A percentile compares a stretch with the other conserved stretches of the same genome.
Evolutionary conservation across 1,140 invertebrate species (phyloP).

Genomic region (Anastrepha obliqua): DNA sequence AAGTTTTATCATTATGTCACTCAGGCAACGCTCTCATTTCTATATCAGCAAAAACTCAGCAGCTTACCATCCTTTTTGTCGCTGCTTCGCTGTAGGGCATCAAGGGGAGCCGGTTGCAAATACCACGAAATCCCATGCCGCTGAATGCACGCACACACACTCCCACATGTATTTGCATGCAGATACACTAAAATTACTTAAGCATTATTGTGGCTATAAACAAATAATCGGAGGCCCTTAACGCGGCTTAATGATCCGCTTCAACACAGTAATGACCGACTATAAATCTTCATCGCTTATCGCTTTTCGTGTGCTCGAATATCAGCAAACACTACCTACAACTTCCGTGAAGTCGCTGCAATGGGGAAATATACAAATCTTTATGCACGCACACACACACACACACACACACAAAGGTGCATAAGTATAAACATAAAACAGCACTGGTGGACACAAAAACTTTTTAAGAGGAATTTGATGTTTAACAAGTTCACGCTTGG

Average conservation of each 20-base stretch:
- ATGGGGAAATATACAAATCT: no score
- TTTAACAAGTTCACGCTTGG: no score
- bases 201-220: not conserved
- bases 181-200: not conserved
- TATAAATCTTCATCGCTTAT: not conserved
- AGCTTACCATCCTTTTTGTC: no score
- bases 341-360: no score
- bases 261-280: not conserved
- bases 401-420: no score
- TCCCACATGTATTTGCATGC: not conserved
- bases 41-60: not conserved
- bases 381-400: no score
- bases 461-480: no score
- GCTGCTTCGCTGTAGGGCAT: not conserved
- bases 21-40: not conserved
- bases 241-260: not conserved
- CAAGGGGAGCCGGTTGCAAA: not conserved
- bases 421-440: no score
- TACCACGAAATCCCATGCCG: not conserved
- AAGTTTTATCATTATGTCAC: not conserved
- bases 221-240: not conserved
- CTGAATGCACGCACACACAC: not conserved
- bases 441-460: no score
- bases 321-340: no score
- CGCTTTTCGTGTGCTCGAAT: not conserved